Evolutionary conservation across 2,888 invertebrate species (phyloP).

Genomic region (Drosophila anomalata): DNA sequence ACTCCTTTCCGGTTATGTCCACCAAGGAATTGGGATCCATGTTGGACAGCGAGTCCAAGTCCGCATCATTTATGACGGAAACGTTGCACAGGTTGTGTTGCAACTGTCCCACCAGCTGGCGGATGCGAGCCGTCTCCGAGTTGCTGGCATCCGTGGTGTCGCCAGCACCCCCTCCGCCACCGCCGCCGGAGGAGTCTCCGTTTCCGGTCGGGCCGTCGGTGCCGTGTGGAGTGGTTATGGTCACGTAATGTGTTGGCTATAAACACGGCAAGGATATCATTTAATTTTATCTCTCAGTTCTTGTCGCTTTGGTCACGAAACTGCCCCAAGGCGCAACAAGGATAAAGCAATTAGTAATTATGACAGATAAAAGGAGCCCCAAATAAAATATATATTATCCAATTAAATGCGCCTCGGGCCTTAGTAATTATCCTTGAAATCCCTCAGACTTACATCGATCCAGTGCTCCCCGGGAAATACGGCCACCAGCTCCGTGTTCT

Average conservation of each 20-base stretch:
- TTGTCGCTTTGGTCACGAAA: background rate
- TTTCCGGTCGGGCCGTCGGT: slow-evolving; percentile 79
- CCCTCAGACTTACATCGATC: slow-evolving; percentile 84
- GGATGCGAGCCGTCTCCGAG: slow-evolving; percentile 85
- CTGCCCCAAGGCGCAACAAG: background rate
- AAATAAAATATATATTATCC: slow-evolving; percentile 28
- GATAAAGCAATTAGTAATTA: slow-evolving; percentile 34
- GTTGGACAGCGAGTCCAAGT: slow-evolving; percentile 92
- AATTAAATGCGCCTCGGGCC: slow-evolving; percentile 22
- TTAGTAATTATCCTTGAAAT: background rate
- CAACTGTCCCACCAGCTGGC: slow-evolving; percentile 90
- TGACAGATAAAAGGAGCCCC: slow-evolving; percentile 23
- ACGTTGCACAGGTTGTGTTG: slow-evolving; percentile 93
- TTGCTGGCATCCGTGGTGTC: slow-evolving; percentile 82
- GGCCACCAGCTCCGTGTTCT: slow-evolving; percentile 93
- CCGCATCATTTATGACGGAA: slow-evolving; percentile 92
- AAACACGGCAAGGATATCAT: slow-evolving; percentile 30
- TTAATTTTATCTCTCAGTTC: slow-evolving; percentile 17
- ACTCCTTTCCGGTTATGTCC: slow-evolving; percentile 91
- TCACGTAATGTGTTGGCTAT: slow-evolving; percentile 84
- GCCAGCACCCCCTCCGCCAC: slow-evolving; percentile 23
- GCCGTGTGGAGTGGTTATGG: slow-evolving; percentile 84
- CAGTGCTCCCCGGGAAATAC: slow-evolving; percentile 91
- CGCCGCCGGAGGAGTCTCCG: slow-evolving; percentile 37
- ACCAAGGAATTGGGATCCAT: slow-evolving; percentile 95